phyloP scores from a whole-genome alignment of 64 coral and sea anemone genomes.

The Astreopora myriophthalma region DNA sequence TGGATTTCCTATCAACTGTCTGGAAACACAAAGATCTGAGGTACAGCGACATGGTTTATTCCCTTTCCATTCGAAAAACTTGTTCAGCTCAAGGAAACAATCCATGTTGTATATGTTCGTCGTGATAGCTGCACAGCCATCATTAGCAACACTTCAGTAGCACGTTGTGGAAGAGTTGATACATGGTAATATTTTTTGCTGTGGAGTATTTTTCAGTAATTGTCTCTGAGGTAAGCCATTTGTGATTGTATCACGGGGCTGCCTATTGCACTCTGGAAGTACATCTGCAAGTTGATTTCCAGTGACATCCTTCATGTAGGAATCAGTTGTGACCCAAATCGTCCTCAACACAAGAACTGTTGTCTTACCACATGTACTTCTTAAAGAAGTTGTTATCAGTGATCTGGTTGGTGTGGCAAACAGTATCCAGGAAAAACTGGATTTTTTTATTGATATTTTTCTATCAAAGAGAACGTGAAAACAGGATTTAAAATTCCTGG shows the following conservation, averaged over 20 bases:
- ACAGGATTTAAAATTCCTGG: not conserved
- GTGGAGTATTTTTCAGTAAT: not conserved
- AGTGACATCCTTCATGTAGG: not conserved
- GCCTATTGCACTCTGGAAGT: not conserved
- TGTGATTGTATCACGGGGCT: too few species aligned
- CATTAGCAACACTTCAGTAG: not conserved
- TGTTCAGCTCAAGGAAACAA: not conserved
- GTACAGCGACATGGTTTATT: not conserved
- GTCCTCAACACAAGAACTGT: not conserved
- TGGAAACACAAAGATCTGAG: not conserved
- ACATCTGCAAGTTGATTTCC: not conserved
- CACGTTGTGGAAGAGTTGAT: not conserved
- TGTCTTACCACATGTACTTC: slow-evolving; percentile 9
- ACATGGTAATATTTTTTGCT: not conserved
- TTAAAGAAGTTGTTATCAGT: not conserved
- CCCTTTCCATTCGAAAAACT: not conserved
- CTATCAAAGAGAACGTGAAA: not conserved
- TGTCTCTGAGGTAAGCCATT: not conserved
- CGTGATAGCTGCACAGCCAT: not conserved
- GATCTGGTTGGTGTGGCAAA: not conserved
- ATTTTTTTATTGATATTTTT: not conserved
- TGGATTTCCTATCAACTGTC: not conserved
- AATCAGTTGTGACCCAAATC: not conserved
- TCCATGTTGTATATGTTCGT: not conserved
- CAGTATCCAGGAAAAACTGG: not conserved